A percentile compares a stretch with the other conserved stretches of the same genome.
phyloP scores from a whole-genome alignment of 2,888 invertebrate species.

The Drosophila mimica region DNA sequence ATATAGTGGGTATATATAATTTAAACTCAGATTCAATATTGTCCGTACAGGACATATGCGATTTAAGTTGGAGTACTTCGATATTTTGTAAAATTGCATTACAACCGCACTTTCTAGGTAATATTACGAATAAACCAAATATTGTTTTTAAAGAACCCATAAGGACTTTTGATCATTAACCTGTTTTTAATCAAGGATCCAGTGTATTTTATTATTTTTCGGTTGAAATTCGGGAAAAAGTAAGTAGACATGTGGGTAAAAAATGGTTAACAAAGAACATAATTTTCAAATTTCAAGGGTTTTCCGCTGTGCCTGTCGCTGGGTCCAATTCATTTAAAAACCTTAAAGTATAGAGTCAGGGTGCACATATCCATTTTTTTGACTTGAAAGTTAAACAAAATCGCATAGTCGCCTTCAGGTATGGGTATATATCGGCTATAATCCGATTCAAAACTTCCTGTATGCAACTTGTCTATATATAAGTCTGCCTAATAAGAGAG shows the following conservation, averaged over 20 bases:
- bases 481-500: conserved; percentile 21
- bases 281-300: background rate
- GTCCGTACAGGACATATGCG: background rate
- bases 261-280: background rate
- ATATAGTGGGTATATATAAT: conserved; percentile 7
- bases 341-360: fast-evolving
- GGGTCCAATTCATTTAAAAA: conserved; percentile 5
- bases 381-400: background rate
- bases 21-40: conserved; percentile 1
- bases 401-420: conserved; percentile 25
- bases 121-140: no score
- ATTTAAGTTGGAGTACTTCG: background rate
- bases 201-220: background rate
- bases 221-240: no score
- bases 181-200: no score
- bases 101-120: no score
- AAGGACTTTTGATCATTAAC: background rate
- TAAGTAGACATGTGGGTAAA: background rate
- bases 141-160: no score
- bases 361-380: background rate
- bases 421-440: conserved; percentile 8
- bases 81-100: background rate
- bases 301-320: background rate
- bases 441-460: background rate
- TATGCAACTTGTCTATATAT: conserved; percentile 14